These are phyloP conservation scores for Tychaedon coryphoeus DNA, from an alignment of 2,113 vertebrate genomes.

Conservation along the genomic window DNA sequence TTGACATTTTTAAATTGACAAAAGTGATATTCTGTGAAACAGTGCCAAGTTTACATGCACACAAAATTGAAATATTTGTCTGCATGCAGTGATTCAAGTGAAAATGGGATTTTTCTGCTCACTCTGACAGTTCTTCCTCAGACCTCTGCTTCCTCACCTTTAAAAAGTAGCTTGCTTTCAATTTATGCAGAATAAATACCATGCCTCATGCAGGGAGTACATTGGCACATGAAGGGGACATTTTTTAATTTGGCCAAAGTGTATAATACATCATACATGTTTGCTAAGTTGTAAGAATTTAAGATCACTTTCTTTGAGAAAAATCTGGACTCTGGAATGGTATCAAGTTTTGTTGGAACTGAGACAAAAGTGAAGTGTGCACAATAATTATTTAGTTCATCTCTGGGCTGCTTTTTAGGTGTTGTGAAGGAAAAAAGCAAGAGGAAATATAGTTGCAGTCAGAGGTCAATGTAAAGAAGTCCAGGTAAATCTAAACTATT, in stretches of 20 bases:
- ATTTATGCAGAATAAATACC: background rate
- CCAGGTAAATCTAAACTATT: background rate
- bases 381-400: background rate
- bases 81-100: background rate
- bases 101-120: background rate
- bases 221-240: background rate
- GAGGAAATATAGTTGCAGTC: background rate
- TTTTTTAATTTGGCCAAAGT: background rate
- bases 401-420: background rate
- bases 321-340: background rate
- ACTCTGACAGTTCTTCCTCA: background rate
- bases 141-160: background rate
- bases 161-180: background rate
- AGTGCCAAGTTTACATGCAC: background rate
- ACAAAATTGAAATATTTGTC: background rate
- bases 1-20: background rate
- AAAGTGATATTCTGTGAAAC: background rate
- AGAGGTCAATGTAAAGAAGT: background rate
- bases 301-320: background rate
- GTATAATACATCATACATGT: background rate
- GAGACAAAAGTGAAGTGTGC: background rate
- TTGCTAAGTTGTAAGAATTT: background rate
- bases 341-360: background rate
- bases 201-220: background rate
- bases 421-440: conserved; percentile 23